Conservation (phyloP, 1,140 invertebrate species). For the Lerema accius region DNA sequence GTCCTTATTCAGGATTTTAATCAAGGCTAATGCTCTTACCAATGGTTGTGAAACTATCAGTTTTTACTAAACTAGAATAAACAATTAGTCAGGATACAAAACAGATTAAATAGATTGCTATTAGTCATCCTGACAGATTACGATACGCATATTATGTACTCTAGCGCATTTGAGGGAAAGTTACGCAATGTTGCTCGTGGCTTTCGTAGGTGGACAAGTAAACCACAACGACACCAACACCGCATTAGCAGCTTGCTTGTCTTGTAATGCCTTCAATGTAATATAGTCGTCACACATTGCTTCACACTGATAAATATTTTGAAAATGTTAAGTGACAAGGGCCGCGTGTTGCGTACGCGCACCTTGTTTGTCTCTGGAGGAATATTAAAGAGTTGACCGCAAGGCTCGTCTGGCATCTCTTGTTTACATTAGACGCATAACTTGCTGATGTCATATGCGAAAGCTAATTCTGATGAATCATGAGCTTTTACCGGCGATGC, state of each 20-base stretch:
- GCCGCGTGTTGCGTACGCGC: conserved; percentile 15
- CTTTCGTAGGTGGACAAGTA: conserved; percentile 35
- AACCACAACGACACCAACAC: conserved; percentile 39
- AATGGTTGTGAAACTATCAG: neutral
- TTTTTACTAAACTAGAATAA: neutral
- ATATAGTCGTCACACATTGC: conserved; percentile 32
- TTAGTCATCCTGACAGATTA: conserved; percentile 20
- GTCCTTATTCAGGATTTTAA: too few relatives aligned
- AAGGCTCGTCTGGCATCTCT: conserved; percentile 32
- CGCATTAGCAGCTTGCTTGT: conserved; percentile 30
- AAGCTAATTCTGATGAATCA: conserved; percentile 77
- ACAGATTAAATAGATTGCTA: neutral
- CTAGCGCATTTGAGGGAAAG: conserved; percentile 30
- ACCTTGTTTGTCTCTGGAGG: conserved; percentile 21
- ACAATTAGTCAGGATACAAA: conserved; percentile 3
- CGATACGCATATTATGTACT: conserved; percentile 6
- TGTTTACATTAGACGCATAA: conserved; percentile 48
- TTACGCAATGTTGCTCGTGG: conserved; percentile 37
- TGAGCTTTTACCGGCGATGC: conserved; percentile 75
- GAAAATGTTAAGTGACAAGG: conserved; percentile 31
- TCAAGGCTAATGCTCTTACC: neutral
- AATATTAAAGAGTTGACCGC: conserved; percentile 30
- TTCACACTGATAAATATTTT: conserved; percentile 36
- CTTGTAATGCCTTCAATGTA: conserved; percentile 25
- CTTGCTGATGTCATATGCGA: conserved; percentile 69